These are phyloP conservation scores for Ancistrus triradiatus DNA, from an alignment of 2,113 vertebrate species.

Conservation along the genomic window DNA sequence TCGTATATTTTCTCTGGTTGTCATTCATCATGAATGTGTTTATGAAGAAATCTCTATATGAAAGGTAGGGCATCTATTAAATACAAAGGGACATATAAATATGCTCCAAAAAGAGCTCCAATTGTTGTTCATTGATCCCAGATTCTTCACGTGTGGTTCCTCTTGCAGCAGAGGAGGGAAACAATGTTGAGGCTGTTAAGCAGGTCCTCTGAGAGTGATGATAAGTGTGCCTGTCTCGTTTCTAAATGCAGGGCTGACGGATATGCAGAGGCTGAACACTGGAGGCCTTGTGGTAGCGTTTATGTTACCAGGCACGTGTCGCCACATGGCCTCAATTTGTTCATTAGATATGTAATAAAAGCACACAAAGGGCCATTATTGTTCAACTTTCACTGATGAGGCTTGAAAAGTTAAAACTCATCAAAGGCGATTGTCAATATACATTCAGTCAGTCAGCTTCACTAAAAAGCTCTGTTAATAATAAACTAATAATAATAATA, in stretches of 20 bases:
- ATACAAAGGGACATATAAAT: constrained; percentile 6
- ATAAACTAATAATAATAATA: too few species aligned
- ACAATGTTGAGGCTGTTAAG: constrained; percentile 58
- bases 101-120: constrained; percentile 13
- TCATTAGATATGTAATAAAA: constrained; percentile 74
- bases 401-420: constrained; percentile 17
- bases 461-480: background rate
- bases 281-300: constrained; percentile 62
- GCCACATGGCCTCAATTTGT: constrained; percentile 76
- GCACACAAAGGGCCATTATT: constrained; percentile 60
- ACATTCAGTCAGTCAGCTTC: background rate
- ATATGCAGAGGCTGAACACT: constrained; percentile 64
- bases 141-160: constrained; percentile 23
- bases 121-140: constrained; percentile 21
- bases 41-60: background rate
- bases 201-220: constrained; percentile 65
- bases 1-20: constrained; percentile 27
- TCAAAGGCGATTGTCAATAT: background rate
- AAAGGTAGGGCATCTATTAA: background rate
- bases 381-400: constrained; percentile 61
- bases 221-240: constrained; percentile 68
- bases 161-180: constrained; percentile 36
- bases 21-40: constrained; percentile 15
- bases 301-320: constrained; percentile 47
- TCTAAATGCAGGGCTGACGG: constrained; percentile 62